A percentile compares a stretch with the other conserved stretches of the same genome.
Evolutionary conservation across 2,888 invertebrate species (phyloP).

Genomic region (Sipha maydis): DNA sequence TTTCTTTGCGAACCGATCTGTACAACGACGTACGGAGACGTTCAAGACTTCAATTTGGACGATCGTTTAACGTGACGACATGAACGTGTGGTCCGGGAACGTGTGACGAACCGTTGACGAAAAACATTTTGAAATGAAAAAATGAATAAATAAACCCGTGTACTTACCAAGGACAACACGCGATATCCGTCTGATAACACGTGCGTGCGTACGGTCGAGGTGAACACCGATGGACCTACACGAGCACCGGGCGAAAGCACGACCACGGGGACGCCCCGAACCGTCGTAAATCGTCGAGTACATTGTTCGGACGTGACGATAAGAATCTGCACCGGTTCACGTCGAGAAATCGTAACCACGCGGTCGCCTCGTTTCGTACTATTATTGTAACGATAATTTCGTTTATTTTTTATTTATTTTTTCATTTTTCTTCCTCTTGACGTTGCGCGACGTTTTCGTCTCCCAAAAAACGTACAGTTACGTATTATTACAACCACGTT

Average conservation of each 20-base stretch:
- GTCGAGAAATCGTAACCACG: neutral
- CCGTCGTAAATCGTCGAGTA: slow-evolving; percentile 37
- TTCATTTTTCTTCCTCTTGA: neutral
- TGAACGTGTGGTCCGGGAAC: neutral
- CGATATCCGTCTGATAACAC: neutral
- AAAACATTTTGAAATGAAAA: too few relatives aligned
- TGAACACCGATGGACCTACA: neutral
- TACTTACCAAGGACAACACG: neutral
- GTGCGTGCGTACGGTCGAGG: neutral
- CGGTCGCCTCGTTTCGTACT: neutral
- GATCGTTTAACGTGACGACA: neutral
- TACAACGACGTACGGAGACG: too few relatives aligned
- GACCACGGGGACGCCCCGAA: neutral
- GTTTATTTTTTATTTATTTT: too few relatives aligned
- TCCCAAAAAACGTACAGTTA: too few relatives aligned
- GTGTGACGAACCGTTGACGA: too few relatives aligned
- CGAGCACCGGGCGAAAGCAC: slow-evolving; percentile 2
- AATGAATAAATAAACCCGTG: neutral
- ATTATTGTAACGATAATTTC: too few relatives aligned
- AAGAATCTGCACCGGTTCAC: slow-evolving; percentile 59
- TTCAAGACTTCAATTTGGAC: too few relatives aligned
- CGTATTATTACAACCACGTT: too few relatives aligned
- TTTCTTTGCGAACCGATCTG: too few relatives aligned
- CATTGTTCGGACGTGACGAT: slow-evolving; percentile 48
- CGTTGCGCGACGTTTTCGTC: neutral